Conservation (phyloP, 2,888 invertebrate genomes). For the Phlogophora meticulosa region DNA sequence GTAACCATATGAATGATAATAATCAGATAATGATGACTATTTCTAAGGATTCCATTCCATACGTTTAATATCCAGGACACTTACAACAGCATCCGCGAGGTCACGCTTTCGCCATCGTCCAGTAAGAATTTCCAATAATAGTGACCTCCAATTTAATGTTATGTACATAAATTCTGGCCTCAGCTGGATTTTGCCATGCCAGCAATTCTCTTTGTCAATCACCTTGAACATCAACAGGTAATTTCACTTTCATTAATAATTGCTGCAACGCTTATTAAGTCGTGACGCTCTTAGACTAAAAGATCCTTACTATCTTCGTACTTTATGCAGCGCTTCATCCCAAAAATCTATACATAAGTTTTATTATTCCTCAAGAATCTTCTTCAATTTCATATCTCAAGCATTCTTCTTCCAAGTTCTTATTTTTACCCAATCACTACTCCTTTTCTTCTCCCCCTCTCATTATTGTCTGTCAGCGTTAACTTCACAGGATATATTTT, state of each 20-base stretch:
- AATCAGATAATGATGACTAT: conserved; percentile 8
- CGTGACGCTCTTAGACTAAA: neutral
- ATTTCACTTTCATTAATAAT: conserved; percentile 37
- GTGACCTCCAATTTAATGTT: conserved; percentile 37
- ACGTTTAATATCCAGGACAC: conserved; percentile 31
- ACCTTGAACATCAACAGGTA: conserved; percentile 22
- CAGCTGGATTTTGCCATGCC: conserved; percentile 17
- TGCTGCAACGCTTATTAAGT: neutral
- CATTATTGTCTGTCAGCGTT: too few relatives aligned
- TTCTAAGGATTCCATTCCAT: conserved; percentile 14
- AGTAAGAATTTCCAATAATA: conserved; percentile 20
- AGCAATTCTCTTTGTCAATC: conserved; percentile 21
- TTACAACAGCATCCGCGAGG: conserved; percentile 39
- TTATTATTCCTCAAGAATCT: neutral
- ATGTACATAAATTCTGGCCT: conserved; percentile 25
- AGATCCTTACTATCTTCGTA: neutral
- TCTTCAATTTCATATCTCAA: neutral
- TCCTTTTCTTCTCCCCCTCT: neutral
- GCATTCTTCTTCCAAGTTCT: neutral
- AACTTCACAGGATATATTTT: too few relatives aligned
- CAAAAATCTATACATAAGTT: neutral
- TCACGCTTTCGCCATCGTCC: conserved; percentile 22
- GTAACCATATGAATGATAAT: conserved; percentile 13
- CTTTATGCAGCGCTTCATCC: neutral
- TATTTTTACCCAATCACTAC: neutral